phyloP scores from a whole-genome alignment of 2,888 invertebrate genomes.

The Brachynemurus nebulosus region DNA sequence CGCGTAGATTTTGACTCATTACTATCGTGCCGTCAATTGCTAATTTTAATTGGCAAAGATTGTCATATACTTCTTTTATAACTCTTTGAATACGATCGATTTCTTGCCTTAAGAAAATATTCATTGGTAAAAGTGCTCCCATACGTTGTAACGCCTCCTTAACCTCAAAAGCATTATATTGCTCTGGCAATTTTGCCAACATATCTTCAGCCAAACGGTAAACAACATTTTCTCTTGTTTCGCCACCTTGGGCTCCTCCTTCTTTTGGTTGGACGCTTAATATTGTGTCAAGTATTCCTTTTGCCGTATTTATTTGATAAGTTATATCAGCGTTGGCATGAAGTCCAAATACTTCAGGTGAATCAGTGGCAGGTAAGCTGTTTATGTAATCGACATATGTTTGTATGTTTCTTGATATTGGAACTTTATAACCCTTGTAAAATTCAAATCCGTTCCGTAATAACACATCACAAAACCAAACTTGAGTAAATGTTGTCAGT shows the following conservation, averaged over 20 bases:
- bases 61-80: slow-evolving; percentile 61
- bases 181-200: slow-evolving; percentile 69
- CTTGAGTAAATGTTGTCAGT: slow-evolving; percentile 82
- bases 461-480: slow-evolving; percentile 89
- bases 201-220: slow-evolving; percentile 88
- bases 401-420: slow-evolving; percentile 64
- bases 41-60: slow-evolving; percentile 76
- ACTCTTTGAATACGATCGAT: slow-evolving; percentile 78
- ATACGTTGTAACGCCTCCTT: slow-evolving; percentile 78
- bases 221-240: slow-evolving; percentile 84
- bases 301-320: slow-evolving; percentile 93
- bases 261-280: slow-evolving; percentile 96
- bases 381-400: slow-evolving; percentile 79
- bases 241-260: slow-evolving; percentile 79
- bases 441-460: slow-evolving; percentile 83
- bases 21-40: slow-evolving; percentile 96
- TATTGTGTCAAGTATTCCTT: slow-evolving; percentile 85
- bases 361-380: slow-evolving; percentile 68
- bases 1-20: slow-evolving; percentile 82
- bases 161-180: slow-evolving; percentile 81
- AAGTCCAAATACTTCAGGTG: slow-evolving; percentile 93
- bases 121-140: slow-evolving; percentile 90
- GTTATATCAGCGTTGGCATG: slow-evolving; percentile 95
- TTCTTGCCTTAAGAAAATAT: slow-evolving; percentile 79
- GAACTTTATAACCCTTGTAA: slow-evolving; percentile 85